Evolutionary conservation across 2,797 vertebrate genomes (phyloP), one percentile per base, ranked within the genome.

Genomic region (Coreius guichenoti): DNA sequence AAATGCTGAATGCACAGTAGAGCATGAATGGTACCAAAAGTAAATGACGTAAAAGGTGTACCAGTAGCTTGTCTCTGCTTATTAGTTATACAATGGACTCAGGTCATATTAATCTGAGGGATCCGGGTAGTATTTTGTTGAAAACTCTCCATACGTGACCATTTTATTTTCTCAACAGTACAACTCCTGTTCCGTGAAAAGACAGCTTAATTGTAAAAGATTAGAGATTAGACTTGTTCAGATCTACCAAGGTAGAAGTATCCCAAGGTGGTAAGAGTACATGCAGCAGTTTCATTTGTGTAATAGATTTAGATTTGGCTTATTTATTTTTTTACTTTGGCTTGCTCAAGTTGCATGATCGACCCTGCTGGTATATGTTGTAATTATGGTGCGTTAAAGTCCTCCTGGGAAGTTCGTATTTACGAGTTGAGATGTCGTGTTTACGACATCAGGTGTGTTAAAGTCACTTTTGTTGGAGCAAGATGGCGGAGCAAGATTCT

Each of bases 31-130:
- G 73, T 45, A 69, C 39, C 16, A 36, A 39, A 77, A 54, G 73
- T 14, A 67, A 61, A 69, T 87, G 81, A 89, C 73, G 73, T 84
- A 82, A 74, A 84, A 86, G 70, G 49, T 68, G 58, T 86, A 79
- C 72, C 26, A 26, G 58, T 29, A 69, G 69, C 58, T 76, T 68
- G 63, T 85, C 23, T 63, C 70, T 69, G 67, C 78, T n/a, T 56
- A 31, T 78, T 74, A 69, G 74, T 83, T 72, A 67, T 79, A 89
- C 31, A 61, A 45, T 45, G 7, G 31, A 75, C 79, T 80, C 56
- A 58, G 51, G 49, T 65, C 58, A 54, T 84, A 70, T 47, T 69
- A 82, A 79, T 33, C 23, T 68, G 65, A n/a, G 58, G 75, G 39
- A 81, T 72, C 36, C 58, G 73, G 68, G 54, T 43, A 19, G 56